Percentiles rank a stretch among this genome's conserved stretches.
phyloP scores from a whole-genome alignment of 1,140 invertebrate genomes.

The Medauroidea extradentata region DNA sequence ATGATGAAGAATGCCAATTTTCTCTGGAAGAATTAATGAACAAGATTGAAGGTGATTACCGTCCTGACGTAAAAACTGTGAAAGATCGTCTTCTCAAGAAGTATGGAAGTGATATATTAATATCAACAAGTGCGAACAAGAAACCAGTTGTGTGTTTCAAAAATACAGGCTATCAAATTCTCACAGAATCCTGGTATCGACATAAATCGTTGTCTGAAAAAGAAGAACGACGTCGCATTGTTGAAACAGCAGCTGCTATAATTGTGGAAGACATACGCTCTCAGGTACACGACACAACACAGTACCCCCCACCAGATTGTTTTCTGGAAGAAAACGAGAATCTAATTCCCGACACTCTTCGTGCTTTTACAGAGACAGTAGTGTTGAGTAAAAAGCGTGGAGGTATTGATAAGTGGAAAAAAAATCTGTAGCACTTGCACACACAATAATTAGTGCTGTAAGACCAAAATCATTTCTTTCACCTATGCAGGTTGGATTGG shows the following conservation, averaged over 20 bases:
- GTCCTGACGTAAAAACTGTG: background rate
- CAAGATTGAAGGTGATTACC: background rate
- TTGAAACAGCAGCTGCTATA: slow-evolving; percentile 36
- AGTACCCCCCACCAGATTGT: background rate
- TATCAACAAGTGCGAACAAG: background rate
- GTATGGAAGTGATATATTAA: background rate
- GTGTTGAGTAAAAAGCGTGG: slow-evolving; percentile 35
- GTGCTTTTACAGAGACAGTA: background rate
- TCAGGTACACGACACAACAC: background rate
- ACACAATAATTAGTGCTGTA: background rate
- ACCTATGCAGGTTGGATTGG: background rate
- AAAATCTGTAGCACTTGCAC: slow-evolving; percentile 45
- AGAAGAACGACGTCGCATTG: slow-evolving; percentile 29
- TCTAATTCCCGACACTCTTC: background rate
- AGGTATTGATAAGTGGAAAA: slow-evolving; percentile 41
- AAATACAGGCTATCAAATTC: slow-evolving; percentile 8
- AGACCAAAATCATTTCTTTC: background rate
- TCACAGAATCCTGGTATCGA: slow-evolving; percentile 30
- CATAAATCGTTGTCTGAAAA: slow-evolving; percentile 23
- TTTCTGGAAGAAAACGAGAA: background rate
- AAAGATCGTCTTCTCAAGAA: background rate
- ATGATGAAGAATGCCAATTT: slow-evolving; percentile 1
- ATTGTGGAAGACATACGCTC: slow-evolving; percentile 36
- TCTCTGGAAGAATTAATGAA: background rate
- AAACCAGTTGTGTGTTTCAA: slow-evolving; percentile 3